Evolutionary conservation across 2,797 vertebrate genomes (phyloP), one percentile per base, ranked within the genome.

Genomic region (Selene dorsalis): DNA sequence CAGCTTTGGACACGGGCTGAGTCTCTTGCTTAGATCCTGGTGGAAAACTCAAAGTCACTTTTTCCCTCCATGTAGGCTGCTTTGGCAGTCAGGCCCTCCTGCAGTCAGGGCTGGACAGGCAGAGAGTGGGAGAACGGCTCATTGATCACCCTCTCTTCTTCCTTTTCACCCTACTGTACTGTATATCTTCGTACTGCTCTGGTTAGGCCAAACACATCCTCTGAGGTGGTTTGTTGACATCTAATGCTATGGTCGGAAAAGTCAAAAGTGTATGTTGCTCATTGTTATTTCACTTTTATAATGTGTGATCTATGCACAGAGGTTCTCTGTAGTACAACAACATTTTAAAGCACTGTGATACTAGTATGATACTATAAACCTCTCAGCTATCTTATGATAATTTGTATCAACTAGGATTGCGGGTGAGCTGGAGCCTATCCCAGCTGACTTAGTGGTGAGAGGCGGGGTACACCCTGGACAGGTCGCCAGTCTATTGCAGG

Each of bases 31-130:
- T 18, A 62, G 80, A 77, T 85, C 63, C 88, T 82, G 56, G 75
- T 87, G 87, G 89, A 90, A 91, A 92, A 89, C 50, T 41, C 26
- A 0, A 24, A 55, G 69, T 87, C 82, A 88, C 80, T 88, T 86
- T 86, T 93, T 90, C 81, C 89, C 73, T 69, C 48, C 61, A 5
- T 80, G 84, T 69, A 59, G 68, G 68, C 67, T 13, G 83, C 81
- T 73, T 84, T 84, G 84, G 84, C 87, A 84, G 84, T 57, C 77
- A 14, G 79, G 73, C 28, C 73, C 24, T 75, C 70, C 47, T 75
- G 70, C 64, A 84, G 73, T 60, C 48, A 58, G 73, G 53, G 35
- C 26, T 71, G 79, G 83, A 63, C 28, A 26, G 20, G 69, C 70
- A 48, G 30, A 14, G 4, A 35, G 58, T 83, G 45, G 72, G 64